A percentile compares a stretch with the other conserved stretches of the same genome.
These are phyloP conservation scores for Oreochromis niloticus DNA, from an alignment of 2,113 vertebrate species.

Conservation along the genomic window DNA sequence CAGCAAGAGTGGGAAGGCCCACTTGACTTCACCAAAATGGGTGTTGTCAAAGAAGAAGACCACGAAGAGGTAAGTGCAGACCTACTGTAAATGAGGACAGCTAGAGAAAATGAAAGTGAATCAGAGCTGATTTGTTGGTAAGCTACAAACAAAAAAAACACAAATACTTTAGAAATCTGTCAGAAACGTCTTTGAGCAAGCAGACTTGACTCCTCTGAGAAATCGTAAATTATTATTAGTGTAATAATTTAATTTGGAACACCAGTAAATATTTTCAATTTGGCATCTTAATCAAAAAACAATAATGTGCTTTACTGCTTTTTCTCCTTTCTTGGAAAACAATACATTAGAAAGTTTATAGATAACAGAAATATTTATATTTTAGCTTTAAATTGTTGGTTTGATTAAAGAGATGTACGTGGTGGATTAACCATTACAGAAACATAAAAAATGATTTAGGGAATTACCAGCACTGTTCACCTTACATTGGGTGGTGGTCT, in stretches of 20 bases:
- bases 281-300: background rate
- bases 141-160: background rate
- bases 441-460: background rate
- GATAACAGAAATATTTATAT: background rate
- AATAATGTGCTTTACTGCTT: background rate
- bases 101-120: background rate
- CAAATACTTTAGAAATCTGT: background rate
- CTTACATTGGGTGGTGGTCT: background rate
- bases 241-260: background rate
- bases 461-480: background rate
- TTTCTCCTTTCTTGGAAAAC: background rate
- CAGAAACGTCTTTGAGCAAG: too few species aligned
- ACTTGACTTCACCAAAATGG: conserved; percentile 92
- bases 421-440: background rate
- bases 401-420: background rate
- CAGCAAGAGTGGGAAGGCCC: conserved; percentile 92
- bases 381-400: background rate
- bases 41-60: conserved; percentile 86
- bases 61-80: conserved; percentile 81
- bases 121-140: background rate
- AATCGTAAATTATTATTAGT: background rate
- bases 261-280: background rate
- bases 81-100: background rate
- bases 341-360: background rate
- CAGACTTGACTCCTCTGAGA: background rate